Conservation (phyloP, 2,888 invertebrate species). For the Campoplex capitator region DNA sequence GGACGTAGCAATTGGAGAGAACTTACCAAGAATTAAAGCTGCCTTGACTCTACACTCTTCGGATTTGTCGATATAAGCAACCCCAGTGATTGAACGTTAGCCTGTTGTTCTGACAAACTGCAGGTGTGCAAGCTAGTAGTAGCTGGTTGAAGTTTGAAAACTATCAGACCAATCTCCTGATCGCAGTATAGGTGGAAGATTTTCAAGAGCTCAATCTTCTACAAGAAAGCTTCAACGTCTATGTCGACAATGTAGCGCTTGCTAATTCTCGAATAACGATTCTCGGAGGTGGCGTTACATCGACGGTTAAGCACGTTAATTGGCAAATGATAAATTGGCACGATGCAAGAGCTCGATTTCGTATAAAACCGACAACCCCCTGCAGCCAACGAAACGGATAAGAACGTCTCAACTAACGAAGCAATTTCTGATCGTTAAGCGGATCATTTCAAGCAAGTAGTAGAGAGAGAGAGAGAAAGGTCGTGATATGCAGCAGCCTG, state of each 20-base stretch:
- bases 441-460: not conserved
- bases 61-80: not conserved
- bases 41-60: not conserved
- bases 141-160: not conserved
- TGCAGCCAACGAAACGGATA: constrained; percentile 23
- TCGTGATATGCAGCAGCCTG: not conserved
- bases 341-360: constrained; percentile 42
- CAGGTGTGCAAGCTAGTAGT: not conserved
- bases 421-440: constrained; percentile 66
- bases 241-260: not conserved
- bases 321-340: constrained; percentile 64
- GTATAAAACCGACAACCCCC: constrained; percentile 11
- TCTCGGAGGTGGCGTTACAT: constrained; percentile 3
- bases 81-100: not conserved
- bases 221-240: constrained; percentile 8
- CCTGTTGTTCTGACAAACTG: not conserved
- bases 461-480: constrained; percentile 1
- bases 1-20: constrained; percentile 5
- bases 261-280: constrained; percentile 37
- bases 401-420: constrained; percentile 58
- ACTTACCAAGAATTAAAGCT: not conserved
- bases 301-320: constrained; percentile 70
- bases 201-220: constrained; percentile 24
- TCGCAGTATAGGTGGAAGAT: not conserved
- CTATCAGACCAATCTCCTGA: constrained; percentile 15